Conservation (phyloP, 2,797 vertebrate genomes). For the Gallirallus australis region DNA sequence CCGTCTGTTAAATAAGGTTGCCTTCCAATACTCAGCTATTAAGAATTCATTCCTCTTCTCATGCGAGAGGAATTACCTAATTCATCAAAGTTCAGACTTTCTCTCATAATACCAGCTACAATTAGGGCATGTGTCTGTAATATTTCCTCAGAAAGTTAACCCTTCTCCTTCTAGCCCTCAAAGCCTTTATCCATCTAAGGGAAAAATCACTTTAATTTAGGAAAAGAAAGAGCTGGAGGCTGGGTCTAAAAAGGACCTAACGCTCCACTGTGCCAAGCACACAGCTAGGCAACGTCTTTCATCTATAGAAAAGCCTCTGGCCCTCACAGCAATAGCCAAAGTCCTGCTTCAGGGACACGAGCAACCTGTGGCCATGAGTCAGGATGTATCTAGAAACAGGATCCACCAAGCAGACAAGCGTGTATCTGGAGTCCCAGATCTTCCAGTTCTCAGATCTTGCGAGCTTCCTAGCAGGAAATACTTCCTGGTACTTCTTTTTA, state of each 20-base stretch:
- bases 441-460: background rate
- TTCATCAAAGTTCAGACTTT: slow-evolving; percentile 11
- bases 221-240: background rate
- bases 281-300: background rate
- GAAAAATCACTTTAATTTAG: background rate
- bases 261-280: background rate
- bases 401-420: background rate
- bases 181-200: background rate
- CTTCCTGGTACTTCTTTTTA: background rate
- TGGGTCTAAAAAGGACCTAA: background rate
- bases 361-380: rapidly evolving
- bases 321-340: background rate
- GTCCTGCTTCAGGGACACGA: background rate
- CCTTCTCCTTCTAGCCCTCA: background rate
- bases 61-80: slow-evolving; percentile 12
- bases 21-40: background rate
- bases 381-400: background rate
- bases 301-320: background rate
- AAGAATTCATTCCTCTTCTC: slow-evolving; percentile 10
- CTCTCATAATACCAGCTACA: background rate
- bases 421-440: background rate
- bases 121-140: background rate
- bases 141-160: background rate
- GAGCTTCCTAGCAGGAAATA: background rate
- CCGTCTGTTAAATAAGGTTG: background rate